A percentile compares a stretch with the other conserved stretches of the same genome.
Evolutionary conservation across 1,140 invertebrate genomes (phyloP).

Genomic region (Conopomorpha cramerella): DNA sequence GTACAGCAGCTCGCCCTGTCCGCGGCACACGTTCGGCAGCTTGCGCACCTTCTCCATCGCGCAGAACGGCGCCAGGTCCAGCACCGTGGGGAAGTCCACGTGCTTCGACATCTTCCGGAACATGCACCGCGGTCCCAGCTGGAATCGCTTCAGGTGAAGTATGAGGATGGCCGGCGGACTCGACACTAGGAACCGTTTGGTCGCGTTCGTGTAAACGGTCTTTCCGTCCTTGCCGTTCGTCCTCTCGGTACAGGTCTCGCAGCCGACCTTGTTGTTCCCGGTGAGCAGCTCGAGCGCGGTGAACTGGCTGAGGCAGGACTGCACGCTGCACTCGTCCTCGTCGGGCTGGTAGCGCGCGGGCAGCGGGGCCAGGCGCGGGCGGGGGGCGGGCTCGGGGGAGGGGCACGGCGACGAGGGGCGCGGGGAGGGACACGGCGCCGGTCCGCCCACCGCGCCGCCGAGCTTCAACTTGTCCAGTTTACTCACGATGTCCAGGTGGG

Average conservation of each 20-base stretch:
- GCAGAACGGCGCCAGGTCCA: conserved; percentile 92
- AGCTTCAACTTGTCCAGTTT: conserved; percentile 30
- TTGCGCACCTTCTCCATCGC: conserved; percentile 73
- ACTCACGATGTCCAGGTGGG: conserved; percentile 18
- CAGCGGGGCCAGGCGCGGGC: conserved; percentile 49
- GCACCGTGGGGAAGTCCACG: conserved; percentile 84
- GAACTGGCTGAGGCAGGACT: conserved; percentile 90
- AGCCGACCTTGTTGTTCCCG: conserved; percentile 90
- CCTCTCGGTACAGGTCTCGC: conserved; percentile 85
- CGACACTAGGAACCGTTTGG: conserved; percentile 89
- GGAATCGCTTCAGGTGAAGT: conserved; percentile 91
- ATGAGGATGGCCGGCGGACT: conserved; percentile 92
- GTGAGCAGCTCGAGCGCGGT: conserved; percentile 86
- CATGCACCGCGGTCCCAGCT: conserved; percentile 62
- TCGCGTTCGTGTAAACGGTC: conserved; percentile 86
- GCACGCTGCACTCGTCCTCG: conserved; percentile 80
- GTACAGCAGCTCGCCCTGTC: conserved; percentile 78
- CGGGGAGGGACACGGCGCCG: too few species aligned
- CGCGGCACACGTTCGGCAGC: conserved; percentile 64
- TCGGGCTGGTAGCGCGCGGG: conserved; percentile 70
- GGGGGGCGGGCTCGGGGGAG: conserved; percentile 13
- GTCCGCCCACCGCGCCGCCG: too few species aligned
- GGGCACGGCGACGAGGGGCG: conserved; percentile 6
- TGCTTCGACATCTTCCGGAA: conserved; percentile 81
- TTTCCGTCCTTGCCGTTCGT: conserved; percentile 69